phyloP scores from a whole-genome alignment of 1,140 invertebrate genomes.

The Laupala kohalensis region DNA sequence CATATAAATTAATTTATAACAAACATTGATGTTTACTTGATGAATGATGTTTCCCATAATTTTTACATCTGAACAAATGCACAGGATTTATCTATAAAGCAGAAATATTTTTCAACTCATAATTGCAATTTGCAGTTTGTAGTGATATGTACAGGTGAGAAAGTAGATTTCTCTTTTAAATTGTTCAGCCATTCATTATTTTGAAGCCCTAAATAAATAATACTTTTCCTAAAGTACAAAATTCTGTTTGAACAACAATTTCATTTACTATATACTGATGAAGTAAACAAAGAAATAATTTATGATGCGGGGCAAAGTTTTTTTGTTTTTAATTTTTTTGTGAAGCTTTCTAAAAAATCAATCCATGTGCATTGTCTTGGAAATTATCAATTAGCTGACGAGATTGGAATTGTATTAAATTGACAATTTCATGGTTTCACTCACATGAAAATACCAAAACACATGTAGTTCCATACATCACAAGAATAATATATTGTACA shows the following conservation, averaged over 20 bases:
- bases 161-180: too few relatives aligned
- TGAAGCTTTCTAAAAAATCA: not conserved
- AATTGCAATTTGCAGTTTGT: too few relatives aligned
- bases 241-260: too few relatives aligned
- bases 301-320: too few relatives aligned
- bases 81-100: too few relatives aligned
- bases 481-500: constrained; percentile 9
- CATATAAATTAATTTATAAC: not conserved
- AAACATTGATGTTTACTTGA: not conserved
- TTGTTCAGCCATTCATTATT: too few relatives aligned
- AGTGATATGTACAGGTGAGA: too few relatives aligned
- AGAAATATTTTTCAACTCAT: too few relatives aligned
- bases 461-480: constrained; percentile 11
- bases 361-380: not conserved
- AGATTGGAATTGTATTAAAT: not conserved
- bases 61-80: not conserved
- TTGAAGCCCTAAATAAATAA: too few relatives aligned
- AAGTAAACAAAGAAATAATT: not conserved
- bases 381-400: not conserved
- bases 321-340: not conserved
- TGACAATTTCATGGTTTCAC: not conserved
- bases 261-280: too few relatives aligned
- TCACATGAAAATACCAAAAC: constrained; percentile 6
- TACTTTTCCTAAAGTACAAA: too few relatives aligned
- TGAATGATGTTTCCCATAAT: not conserved